Evolutionary conservation across 2,888 invertebrate species (phyloP), one percentile per base, ranked within the genome.

Genomic region (Sepiola atlantica): DNA sequence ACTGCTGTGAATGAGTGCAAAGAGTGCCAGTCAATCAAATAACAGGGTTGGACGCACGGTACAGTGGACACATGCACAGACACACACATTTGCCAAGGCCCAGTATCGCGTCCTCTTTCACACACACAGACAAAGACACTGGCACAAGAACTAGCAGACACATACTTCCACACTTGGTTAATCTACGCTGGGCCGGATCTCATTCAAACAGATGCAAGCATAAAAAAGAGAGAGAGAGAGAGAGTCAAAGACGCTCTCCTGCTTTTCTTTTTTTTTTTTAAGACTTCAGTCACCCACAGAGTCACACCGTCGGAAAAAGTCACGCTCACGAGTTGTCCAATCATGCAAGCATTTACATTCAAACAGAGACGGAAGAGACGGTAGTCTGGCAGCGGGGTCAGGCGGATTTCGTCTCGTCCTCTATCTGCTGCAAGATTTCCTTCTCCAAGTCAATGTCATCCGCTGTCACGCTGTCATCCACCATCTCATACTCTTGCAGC

Each of bases 401-500:
- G 91, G 95, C 94, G n/a, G 95, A 93, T 55, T 95, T 95, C 24
- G 96, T 95, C 95, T 98, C 98, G 94, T 98, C 98, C 94, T 98
- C 98, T 45, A 98, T 98, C 95, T 98, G 98, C 95, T 98, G 98
- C 95, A 98, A 98, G 96, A 98, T 98, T 96, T 98, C 98, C 95
- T 98, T 98, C 97, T 98, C 98, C 98, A 98, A 98, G 95, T 98
- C 98, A 20, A 96, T 96, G 95, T 97, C 97, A 94, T 97, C 97
- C 28, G 96, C 98, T 94, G 96, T 95, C 45, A 95, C 95, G 91
- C 96, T 96, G 35, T 96, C 96, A 93, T 96, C 96, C 35, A 99
- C 99, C 96, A 99, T 98, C 97, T 99, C 99, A 97, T 98, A 99
- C 97, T 99, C 99, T 97, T 99, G 99, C 96, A 99, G 98, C 97